Evolutionary conservation across 2,797 vertebrate species (phyloP), one percentile per base, ranked within the genome.

Genomic region (Discoglossus pictus): DNA sequence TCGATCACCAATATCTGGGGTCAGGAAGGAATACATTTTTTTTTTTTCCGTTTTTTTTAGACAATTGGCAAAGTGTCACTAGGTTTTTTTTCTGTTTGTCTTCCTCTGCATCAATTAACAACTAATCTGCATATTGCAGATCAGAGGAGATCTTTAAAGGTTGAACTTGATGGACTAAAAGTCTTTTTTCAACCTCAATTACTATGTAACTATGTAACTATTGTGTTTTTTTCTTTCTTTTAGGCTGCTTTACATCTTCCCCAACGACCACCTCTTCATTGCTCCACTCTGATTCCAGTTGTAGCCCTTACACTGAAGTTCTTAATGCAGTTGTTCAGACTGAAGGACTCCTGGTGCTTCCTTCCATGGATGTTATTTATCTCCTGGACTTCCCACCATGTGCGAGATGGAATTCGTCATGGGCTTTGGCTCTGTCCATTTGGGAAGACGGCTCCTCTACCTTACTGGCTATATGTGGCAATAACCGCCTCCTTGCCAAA

Each of bases 311-410:
- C 86, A 2, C 82, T 98, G 25, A 94, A 93, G 74, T 82, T 96
- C 67, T 79, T 91, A 59, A 93, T 97, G 92, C 91, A 94, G 84
- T 77, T 93, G 34, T 88, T 93, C 56, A 92, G 89, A 71, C 91
- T 98, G 72, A 97, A 94, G 76, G 94, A 96, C 52, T 93, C 93
- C 0, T 98, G 95, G 96, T 94, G 93, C 82, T 96, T 94, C 76
- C 84, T 99, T 76, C 97, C 97, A 1, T 98, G 94, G 96, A 94
- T 98, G 94, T 77, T 99, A 18, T 94, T 97, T 70, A 86, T 98
- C 60, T 93, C 95, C 42, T 93, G 96, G 92, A 90, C 90, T 3
- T 96, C 97, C 1, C 97, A 99, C 80, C 97, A 99, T 2, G 59
- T 98, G 27, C 90, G 95, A 51, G 97, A 99, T 0, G 97, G 92